phyloP scores from a whole-genome alignment of 2,797 vertebrate species.

The Sphaeramia orbicularis region DNA sequence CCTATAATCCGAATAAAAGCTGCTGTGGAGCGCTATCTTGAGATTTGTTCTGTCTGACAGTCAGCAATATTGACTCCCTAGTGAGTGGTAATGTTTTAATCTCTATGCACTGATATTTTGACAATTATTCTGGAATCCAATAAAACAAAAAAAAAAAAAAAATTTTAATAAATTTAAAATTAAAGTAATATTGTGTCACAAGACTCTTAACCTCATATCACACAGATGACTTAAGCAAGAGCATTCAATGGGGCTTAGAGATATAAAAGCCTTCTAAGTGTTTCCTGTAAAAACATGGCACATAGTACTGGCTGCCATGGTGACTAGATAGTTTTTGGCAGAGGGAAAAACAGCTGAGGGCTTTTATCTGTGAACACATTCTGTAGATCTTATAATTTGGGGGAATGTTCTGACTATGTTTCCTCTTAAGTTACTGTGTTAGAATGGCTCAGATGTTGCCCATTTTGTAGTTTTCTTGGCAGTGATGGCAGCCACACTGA shows the following conservation, averaged over 20 bases:
- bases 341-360: no score
- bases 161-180: neutral
- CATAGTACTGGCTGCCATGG: constrained; percentile 32
- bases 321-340: constrained; percentile 39
- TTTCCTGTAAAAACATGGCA: constrained; percentile 17
- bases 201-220: neutral
- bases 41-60: neutral
- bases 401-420: constrained; percentile 12
- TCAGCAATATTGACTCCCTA: no score
- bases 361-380: constrained; percentile 37
- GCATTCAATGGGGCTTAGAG: constrained; percentile 11
- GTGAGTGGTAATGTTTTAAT: neutral
- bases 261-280: constrained; percentile 24
- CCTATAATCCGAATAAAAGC: constrained; percentile 3
- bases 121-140: constrained; percentile 1
- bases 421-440: constrained; percentile 34
- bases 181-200: constrained; percentile 17
- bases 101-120: neutral
- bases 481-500: neutral
- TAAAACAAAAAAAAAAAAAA: constrained; percentile 6
- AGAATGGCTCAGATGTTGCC: constrained; percentile 12
- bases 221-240: neutral
- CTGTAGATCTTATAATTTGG: constrained; percentile 39
- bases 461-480: constrained; percentile 20
- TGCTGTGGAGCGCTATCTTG: neutral